Conservation (phyloP, 2,113 vertebrate species). For the Nyctereutes procyonoides region DNA sequence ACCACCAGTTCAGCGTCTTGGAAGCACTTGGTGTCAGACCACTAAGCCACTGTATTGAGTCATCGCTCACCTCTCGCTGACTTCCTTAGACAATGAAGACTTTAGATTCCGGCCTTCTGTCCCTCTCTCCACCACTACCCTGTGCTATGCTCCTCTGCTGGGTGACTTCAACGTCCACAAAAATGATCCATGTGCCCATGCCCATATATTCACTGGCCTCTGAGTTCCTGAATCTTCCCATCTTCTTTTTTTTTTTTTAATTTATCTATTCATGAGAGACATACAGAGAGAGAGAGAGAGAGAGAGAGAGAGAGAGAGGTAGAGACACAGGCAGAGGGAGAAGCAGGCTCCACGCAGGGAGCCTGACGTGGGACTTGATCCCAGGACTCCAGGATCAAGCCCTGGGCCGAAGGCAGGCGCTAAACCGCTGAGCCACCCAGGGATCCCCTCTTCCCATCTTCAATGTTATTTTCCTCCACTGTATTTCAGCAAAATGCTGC, state of each 20-base stretch:
- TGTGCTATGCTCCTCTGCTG: not conserved
- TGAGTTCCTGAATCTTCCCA: not conserved
- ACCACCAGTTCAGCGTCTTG: not conserved
- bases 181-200: not conserved
- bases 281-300: too few species aligned
- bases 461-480: conserved; percentile 6
- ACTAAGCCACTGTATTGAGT: not conserved
- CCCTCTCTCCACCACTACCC: not conserved
- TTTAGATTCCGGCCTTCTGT: not conserved
- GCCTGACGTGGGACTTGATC: too few species aligned
- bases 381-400: too few species aligned
- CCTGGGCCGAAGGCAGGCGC: too few species aligned
- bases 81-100: not conserved
- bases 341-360: too few species aligned
- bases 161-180: not conserved
- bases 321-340: too few species aligned
- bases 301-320: too few species aligned
- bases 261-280: too few species aligned
- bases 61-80: not conserved
- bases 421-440: too few species aligned
- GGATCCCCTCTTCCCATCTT: not conserved
- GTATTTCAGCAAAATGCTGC: conserved; percentile 4
- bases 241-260: not conserved
- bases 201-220: not conserved
- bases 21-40: not conserved